Evolutionary conservation across 2,113 vertebrate species (phyloP).

Genomic region (Ailuropoda melanoleuca): DNA sequence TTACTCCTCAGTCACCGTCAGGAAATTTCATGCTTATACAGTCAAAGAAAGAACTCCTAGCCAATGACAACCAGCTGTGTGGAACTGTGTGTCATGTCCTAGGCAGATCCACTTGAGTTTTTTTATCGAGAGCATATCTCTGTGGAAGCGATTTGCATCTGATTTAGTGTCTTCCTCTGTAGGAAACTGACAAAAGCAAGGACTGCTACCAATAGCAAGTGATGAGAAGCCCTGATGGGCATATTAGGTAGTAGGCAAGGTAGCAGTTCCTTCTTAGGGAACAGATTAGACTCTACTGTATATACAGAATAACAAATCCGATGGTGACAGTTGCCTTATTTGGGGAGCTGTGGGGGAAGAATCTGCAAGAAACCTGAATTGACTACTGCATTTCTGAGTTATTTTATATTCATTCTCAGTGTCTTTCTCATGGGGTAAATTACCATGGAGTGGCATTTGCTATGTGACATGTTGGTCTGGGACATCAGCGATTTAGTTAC

Average conservation of each 20-base stretch:
- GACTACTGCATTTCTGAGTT: neutral
- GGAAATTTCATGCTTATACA: neutral
- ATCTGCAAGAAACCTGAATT: neutral
- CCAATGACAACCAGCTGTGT: neutral
- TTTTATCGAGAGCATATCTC: neutral
- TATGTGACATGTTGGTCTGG: neutral
- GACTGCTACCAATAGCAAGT: neutral
- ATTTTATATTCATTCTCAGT: neutral
- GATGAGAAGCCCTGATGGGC: neutral
- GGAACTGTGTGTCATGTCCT: neutral
- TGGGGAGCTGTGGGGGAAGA: neutral
- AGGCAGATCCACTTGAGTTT: neutral
- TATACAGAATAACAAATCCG: neutral
- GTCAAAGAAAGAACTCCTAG: neutral
- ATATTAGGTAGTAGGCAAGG: constrained; percentile 66
- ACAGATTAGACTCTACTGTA: neutral
- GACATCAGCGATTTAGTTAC: constrained; percentile 20
- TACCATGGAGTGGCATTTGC: neutral
- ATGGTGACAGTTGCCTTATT: constrained; percentile 25
- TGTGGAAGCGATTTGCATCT: neutral
- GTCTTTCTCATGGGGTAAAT: neutral
- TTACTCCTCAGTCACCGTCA: neutral
- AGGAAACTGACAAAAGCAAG: neutral
- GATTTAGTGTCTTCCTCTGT: neutral
- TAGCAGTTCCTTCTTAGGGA: constrained; percentile 28